Conservation (phyloP, 53 echinoderm and acorn worm genomes). For the Pentamera pediparva region DNA sequence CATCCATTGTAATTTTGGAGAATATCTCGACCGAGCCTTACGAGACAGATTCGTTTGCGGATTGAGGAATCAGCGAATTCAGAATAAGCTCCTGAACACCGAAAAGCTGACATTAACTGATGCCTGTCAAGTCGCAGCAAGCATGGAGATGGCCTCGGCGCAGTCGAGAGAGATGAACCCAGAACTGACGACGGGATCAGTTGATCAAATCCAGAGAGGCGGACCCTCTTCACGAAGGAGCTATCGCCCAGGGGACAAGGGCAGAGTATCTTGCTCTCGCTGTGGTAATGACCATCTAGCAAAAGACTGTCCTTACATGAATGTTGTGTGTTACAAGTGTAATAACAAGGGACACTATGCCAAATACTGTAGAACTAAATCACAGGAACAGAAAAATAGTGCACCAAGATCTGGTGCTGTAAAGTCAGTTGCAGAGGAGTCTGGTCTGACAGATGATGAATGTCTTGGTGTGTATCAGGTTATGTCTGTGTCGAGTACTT, state of each 20-base stretch:
- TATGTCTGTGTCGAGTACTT: background rate
- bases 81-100: slow-evolving; percentile 29
- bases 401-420: background rate
- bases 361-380: slow-evolving; percentile 26
- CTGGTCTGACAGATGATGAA: background rate
- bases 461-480: background rate
- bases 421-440: slow-evolving; percentile 12
- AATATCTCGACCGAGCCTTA: slow-evolving; percentile 18
- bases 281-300: slow-evolving; percentile 13
- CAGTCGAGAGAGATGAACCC: background rate
- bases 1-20: slow-evolving; percentile 33
- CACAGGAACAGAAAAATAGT: background rate
- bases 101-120: slow-evolving; percentile 29
- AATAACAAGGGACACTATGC: slow-evolving; percentile 20
- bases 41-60: slow-evolving; percentile 41
- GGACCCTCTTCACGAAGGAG: background rate
- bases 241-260: no score
- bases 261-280: background rate
- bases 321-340: slow-evolving; percentile 3
- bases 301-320: slow-evolving; percentile 3
- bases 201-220: background rate
- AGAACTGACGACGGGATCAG: background rate
- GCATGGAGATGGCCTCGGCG: slow-evolving; percentile 37
- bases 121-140: slow-evolving; percentile 17
- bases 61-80: slow-evolving; percentile 16